Percentiles rank a stretch among this genome's conserved stretches.
These are phyloP conservation scores for Proctacanthus coquilletti DNA, from an alignment of 1,140 invertebrate genomes.

Conservation along the genomic window DNA sequence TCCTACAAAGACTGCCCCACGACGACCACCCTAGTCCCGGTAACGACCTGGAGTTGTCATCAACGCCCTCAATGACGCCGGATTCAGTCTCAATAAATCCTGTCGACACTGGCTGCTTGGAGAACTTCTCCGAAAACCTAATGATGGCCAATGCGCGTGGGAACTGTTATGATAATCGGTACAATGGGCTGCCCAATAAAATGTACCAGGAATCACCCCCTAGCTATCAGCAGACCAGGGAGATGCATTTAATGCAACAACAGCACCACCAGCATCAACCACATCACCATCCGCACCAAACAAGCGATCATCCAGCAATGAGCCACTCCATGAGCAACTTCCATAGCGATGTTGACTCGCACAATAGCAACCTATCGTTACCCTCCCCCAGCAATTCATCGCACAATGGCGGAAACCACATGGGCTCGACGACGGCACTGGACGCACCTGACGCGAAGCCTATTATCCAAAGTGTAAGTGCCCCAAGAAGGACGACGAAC, in stretches of 20 bases:
- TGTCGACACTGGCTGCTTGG: constrained; percentile 38
- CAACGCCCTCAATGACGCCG: constrained; percentile 43
- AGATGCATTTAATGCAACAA: constrained; percentile 42
- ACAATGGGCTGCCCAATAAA: constrained; percentile 24
- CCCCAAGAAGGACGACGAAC: constrained; percentile 8
- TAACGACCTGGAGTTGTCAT: constrained; percentile 34
- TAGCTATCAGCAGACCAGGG: constrained; percentile 17
- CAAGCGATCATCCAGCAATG: constrained; percentile 2
- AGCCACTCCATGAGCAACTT: neutral
- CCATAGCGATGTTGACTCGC: constrained; percentile 53
- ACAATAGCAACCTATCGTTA: constrained; percentile 55
- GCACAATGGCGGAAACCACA: constrained; percentile 41
- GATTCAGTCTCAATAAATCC: constrained; percentile 44
- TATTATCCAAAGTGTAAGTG: constrained; percentile 30
- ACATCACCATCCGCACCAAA: constrained; percentile 4
- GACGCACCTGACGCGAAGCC: constrained; percentile 31
- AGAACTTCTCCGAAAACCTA: constrained; percentile 23
- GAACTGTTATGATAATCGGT: constrained; percentile 15
- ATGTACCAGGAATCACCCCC: constrained; percentile 32
- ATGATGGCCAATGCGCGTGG: constrained; percentile 22
- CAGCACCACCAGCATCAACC: constrained; percentile 18
- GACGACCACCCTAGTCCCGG: constrained; percentile 33
- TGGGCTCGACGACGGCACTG: constrained; percentile 24
- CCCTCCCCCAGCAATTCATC: constrained; percentile 53
- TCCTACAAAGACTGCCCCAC: constrained; percentile 48